Evolutionary conservation across 2,113 vertebrate species (phyloP).

Genomic region (Anthoscopus minutus): DNA sequence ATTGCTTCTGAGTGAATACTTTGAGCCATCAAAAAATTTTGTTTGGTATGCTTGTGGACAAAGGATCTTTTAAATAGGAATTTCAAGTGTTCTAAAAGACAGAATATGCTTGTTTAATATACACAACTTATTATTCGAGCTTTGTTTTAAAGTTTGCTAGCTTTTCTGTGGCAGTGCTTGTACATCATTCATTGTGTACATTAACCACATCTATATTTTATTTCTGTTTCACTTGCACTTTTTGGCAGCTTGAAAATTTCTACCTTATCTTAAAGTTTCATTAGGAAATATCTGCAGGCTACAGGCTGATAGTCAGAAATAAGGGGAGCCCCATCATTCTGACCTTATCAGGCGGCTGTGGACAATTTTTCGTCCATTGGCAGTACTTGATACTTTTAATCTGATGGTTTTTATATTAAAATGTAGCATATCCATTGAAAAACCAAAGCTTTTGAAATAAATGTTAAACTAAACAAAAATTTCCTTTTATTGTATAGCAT

Average conservation of each 20-base stretch:
- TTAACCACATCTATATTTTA: neutral
- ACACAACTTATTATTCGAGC: neutral
- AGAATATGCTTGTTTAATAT: neutral
- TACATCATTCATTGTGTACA: neutral
- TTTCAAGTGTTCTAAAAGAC: neutral
- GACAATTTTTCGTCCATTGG: neutral
- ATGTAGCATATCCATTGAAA: neutral
- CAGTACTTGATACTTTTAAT: neutral
- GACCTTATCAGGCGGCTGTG: neutral
- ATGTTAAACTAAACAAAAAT: neutral
- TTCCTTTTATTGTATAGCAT: neutral
- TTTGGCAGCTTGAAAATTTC: constrained; percentile 50
- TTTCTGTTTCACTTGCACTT: neutral
- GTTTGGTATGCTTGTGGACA: neutral
- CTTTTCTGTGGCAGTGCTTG: neutral
- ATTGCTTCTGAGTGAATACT: neutral
- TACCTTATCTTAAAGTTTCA: constrained; percentile 29
- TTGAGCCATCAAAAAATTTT: neutral
- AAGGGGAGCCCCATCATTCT: constrained; percentile 3
- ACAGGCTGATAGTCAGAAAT: constrained; percentile 33
- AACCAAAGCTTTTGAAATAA: neutral
- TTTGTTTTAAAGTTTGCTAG: neutral
- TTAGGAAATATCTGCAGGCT: constrained; percentile 40
- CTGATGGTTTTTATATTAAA: constrained; percentile 4
- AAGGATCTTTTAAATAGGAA: neutral